A percentile compares a stretch with the other conserved stretches of the same genome.
phyloP scores from a whole-genome alignment of 1,140 invertebrate species.

The Achroia grisella region DNA sequence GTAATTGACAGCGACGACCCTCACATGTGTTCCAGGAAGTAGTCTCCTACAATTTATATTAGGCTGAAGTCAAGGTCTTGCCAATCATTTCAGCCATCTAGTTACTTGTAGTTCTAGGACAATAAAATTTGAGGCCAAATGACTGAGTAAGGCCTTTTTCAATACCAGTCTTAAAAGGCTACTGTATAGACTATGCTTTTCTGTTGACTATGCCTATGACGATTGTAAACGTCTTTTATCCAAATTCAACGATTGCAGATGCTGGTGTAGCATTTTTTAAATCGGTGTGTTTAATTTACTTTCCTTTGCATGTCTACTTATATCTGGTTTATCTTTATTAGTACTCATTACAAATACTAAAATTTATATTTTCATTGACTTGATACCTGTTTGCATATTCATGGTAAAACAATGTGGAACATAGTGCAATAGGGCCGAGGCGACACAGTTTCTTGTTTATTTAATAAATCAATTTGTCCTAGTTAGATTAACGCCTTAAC shows the following conservation, averaged over 20 bases:
- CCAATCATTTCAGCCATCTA: slow-evolving; percentile 61
- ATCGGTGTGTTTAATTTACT: no score
- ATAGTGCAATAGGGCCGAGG: slow-evolving; percentile 51
- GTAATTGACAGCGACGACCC: slow-evolving; percentile 42
- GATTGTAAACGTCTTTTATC: no score
- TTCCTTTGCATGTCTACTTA: no score
- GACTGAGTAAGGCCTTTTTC: slow-evolving; percentile 22
- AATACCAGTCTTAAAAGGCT: slow-evolving; percentile 5
- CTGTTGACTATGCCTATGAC: no score
- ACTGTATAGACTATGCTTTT: no score
- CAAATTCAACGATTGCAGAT: no score
- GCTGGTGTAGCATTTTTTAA: no score
- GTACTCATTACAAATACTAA: no score
- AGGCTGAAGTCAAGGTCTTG: slow-evolving; percentile 57
- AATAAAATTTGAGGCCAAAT: slow-evolving; percentile 53
- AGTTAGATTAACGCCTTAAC: slow-evolving; percentile 59
- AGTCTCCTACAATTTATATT: slow-evolving; percentile 62
- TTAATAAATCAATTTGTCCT: slow-evolving; percentile 62
- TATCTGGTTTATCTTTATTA: no score
- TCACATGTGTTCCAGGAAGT: slow-evolving; percentile 54
- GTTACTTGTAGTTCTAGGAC: slow-evolving; percentile 55
- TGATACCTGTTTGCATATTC: slow-evolving; percentile 46
- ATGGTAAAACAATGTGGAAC: slow-evolving; percentile 55
- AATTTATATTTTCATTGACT: slow-evolving; percentile 2
- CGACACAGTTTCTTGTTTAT: slow-evolving; percentile 61